Evolutionary conservation across 2,888 invertebrate genomes (phyloP), one percentile per base, ranked within the genome.

Genomic region (Spicauda simplicius): DNA sequence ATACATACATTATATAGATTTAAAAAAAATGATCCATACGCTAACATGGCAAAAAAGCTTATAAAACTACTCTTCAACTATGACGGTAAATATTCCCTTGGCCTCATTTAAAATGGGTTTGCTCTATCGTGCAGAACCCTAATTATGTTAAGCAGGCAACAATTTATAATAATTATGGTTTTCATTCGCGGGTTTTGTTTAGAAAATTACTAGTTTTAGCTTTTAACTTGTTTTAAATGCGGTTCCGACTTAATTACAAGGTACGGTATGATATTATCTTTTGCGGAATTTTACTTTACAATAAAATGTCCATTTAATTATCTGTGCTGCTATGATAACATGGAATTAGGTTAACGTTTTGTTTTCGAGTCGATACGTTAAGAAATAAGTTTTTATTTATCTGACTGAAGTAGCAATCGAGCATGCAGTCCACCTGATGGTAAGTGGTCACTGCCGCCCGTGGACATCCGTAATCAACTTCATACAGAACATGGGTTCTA

Each of bases 181-280:
- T 56, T 67, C 56, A 64, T 68, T 70, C 58, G 66, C 69, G 58
- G 58, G 37, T 67, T 69, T 52, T 56, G 52, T 68, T 68, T 68
- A 52, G 68, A 71, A 69, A 68, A 69, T 66, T 68, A 65, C 65
- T 65, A 69, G 68, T 64, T 71, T 68, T 59, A 60, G 60, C 57
- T 54, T 64, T 67, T 67, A 69, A 71, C 48, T 57, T 54, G 63
- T 50, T 55, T 64, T 64, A 69, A 71, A 71, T 33, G 61, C 61
- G 54, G 67, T 48, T 62, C 41, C 16, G 18, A 68, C 63, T 58
- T 62, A 63, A 63, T 68, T 68, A 68, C 63, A 68, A 45, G 53
- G 52, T 52, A 48, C 25, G 8, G 18, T 19, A 11, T 45, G 55
- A 16, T 63, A 48, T 8, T 50, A 62, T 62, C 45, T 54, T 62